Evolutionary conservation across 53 echinoderm and acorn worm species (phyloP).

Genomic region (Crossaster papposus): DNA sequence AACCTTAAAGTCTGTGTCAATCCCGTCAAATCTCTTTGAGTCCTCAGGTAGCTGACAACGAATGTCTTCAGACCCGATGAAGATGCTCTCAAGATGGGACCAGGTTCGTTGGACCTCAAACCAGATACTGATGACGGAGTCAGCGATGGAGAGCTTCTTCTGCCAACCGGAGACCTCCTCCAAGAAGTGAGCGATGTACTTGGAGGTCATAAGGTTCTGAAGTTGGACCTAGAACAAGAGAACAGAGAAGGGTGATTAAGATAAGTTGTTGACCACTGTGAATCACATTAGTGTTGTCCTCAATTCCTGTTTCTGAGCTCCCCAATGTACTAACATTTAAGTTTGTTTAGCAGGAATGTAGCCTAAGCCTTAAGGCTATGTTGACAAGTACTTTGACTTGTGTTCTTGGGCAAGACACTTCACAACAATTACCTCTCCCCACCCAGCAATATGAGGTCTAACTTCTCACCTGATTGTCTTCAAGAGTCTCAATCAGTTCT

Average conservation of each 20-base stretch:
- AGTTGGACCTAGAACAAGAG: constrained; percentile 83
- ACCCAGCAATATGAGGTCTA: neutral
- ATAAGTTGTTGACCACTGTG: neutral
- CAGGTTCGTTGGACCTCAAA: constrained; percentile 99
- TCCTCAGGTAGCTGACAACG: constrained; percentile 96
- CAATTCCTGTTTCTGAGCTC: too few relatives aligned
- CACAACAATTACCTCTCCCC: neutral
- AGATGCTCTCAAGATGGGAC: constrained; percentile 99
- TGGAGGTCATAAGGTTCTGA: constrained; percentile 99
- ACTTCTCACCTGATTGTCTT: constrained; percentile 90
- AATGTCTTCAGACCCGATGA: constrained; percentile 99
- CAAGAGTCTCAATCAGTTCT: constrained; percentile 96
- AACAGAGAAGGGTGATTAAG: neutral
- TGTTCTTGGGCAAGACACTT: neutral
- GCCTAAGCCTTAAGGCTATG: too few relatives aligned
- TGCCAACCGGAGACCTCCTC: constrained; percentile 99
- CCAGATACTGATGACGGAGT: constrained; percentile 97
- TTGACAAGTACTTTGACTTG: too few relatives aligned
- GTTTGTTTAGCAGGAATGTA: too few relatives aligned
- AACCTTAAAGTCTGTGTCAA: constrained; percentile 95
- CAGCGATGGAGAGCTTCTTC: constrained; percentile 98
- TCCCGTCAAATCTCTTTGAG: constrained; percentile 93
- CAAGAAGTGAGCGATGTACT: constrained; percentile 99
- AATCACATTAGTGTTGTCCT: neutral
- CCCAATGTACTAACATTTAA: too few relatives aligned